Evolutionary conservation across 2,888 invertebrate species (phyloP), one percentile per base, ranked within the genome.

Genomic region (Nemoura dubitans): DNA sequence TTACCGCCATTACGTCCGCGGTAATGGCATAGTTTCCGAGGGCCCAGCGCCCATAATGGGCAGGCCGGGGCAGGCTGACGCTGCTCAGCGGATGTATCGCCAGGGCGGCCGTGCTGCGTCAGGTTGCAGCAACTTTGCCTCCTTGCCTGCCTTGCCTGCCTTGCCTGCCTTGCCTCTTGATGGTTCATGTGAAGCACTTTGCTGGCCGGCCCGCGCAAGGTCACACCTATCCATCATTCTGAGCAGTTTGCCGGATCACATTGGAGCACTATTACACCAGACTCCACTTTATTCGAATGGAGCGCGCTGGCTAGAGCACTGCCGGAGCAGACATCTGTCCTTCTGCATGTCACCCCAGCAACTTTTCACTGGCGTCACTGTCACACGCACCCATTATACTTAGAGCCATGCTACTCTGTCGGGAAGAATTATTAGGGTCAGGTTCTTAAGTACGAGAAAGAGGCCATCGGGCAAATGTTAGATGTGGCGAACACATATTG

Each of bases 371-470:
- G 86, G 86, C 87, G 87, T 87, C 87, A 87, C 86, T 87, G 87
- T 87, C 87, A 87, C 87, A 85, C 87, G 36, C 59, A 28, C 85
- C 87, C 89, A 90, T 90, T 90, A 90, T 90, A 89, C 90, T 90
- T 89, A 90, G 14, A 59, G 89, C 89, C 89, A 90, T 90, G 36
- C 90, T 89, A 89, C 89, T 89, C 36, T n/a, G n/a, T 10, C 87
- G 87, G 87, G 89, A 90, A 90, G 90, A 90, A 90, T 90, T 90
- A 90, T 90, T 90, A 90, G 90, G 90, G 90, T 90, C 90, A 89
- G 90, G 89, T 89, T 89, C 87, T 86, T 86, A 86, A 59, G 83
- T 80, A 77, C 59, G 77, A 78, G 84, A 86, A 81, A 85, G 83
- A 86, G 81, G 59, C 59, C 59, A 59, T 59, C 59, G 59, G 59